Conservation (phyloP, 2,113 vertebrate genomes). For the Ahaetulla prasina region DNA sequence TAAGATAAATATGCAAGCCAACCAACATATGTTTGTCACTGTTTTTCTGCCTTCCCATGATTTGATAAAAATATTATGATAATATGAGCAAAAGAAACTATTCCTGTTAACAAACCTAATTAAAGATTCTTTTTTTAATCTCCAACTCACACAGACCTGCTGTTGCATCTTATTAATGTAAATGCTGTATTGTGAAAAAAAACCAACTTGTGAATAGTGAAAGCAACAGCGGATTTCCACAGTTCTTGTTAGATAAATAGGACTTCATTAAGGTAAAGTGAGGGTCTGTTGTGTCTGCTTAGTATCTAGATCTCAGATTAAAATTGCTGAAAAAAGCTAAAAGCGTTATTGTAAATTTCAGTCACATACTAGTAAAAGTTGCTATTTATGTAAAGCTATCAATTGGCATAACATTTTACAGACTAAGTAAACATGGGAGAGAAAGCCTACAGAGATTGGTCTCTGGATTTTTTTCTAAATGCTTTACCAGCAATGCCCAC, state of each 20-base stretch:
- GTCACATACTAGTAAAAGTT: neutral
- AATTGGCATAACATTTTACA: neutral
- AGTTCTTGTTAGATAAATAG: conserved; percentile 33
- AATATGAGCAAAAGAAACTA: conserved; percentile 17
- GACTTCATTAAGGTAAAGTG: neutral
- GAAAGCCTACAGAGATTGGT: neutral
- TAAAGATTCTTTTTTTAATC: conserved; percentile 32
- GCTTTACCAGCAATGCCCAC: neutral
- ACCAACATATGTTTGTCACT: neutral
- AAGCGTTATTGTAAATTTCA: neutral
- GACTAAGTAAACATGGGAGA: neutral
- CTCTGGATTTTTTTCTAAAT: neutral
- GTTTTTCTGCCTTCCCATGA: neutral
- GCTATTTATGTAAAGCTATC: neutral
- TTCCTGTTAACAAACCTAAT: conserved; percentile 21
- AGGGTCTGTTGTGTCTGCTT: neutral
- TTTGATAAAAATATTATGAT: conserved; percentile 24
- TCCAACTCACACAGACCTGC: conserved; percentile 24
- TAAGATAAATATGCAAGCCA: conserved; percentile 29
- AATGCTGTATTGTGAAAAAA: conserved; percentile 22
- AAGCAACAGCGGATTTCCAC: conserved; percentile 27
- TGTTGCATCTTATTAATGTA: conserved; percentile 33
- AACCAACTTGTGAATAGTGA: neutral
- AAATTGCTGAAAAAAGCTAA: neutral
- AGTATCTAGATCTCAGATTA: neutral